Evolutionary conservation across 2,113 vertebrate species (phyloP).

Genomic region (Phrynocephalus versicolor): DNA sequence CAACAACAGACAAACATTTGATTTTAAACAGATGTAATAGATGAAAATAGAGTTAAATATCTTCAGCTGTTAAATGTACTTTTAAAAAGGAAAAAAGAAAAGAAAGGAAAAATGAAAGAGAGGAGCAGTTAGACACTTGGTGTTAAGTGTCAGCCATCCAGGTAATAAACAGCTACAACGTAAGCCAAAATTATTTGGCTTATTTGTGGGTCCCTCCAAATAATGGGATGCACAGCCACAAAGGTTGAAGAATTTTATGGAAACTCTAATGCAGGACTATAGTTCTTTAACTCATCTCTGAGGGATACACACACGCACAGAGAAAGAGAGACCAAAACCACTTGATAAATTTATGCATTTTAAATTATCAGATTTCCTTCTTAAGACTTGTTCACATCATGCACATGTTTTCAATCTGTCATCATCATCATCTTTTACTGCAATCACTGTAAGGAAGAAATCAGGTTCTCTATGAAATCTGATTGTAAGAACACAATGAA

Average conservation of each 20-base stretch:
- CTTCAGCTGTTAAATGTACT: too few relatives aligned
- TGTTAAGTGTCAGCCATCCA: too few relatives aligned
- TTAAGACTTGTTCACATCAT: background rate
- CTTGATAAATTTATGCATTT: background rate
- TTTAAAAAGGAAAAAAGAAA: too few relatives aligned
- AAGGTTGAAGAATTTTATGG: background rate
- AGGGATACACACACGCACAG: too few relatives aligned
- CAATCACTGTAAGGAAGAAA: background rate
- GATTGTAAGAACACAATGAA: background rate
- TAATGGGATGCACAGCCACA: background rate
- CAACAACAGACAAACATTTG: too few relatives aligned
- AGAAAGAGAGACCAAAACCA: background rate
- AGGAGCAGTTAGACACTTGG: too few relatives aligned
- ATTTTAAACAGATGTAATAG: too few relatives aligned
- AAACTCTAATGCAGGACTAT: too few relatives aligned
- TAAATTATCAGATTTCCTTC: background rate
- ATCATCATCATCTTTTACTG: background rate
- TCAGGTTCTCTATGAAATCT: background rate
- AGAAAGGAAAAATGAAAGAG: too few relatives aligned
- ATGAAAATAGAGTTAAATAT: too few relatives aligned
- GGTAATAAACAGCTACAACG: too few relatives aligned
- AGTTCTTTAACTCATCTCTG: background rate
- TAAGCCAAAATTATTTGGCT: background rate
- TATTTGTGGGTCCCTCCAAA: too few relatives aligned
- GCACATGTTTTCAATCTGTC: background rate